Conservation (phyloP, 2,113 vertebrate species). For the Aegithalos caudatus region DNA sequence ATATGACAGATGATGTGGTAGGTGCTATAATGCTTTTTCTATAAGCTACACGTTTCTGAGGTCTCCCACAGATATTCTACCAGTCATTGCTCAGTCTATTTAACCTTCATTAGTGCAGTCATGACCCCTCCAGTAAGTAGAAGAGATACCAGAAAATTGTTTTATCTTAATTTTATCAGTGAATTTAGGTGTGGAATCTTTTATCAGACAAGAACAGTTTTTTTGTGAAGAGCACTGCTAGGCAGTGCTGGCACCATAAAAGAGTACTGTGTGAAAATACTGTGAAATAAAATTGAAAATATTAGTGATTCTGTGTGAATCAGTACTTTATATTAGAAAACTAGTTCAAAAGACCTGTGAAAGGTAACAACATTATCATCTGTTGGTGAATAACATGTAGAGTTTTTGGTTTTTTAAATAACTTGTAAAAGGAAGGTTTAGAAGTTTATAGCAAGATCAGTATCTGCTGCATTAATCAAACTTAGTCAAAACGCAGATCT, state of each 20-base stretch:
- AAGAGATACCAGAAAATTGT: not conserved
- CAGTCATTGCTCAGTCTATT: not conserved
- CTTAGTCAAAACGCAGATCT: not conserved
- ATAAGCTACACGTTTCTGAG: not conserved
- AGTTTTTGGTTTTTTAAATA: not conserved
- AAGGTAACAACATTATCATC: not conserved
- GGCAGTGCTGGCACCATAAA: not conserved
- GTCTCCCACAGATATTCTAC: not conserved
- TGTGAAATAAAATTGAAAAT: too few relatives aligned
- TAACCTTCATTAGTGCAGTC: slow-evolving; percentile 28
- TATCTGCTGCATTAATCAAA: not conserved
- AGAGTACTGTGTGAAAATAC: not conserved
- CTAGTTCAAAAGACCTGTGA: not conserved
- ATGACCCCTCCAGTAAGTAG: not conserved
- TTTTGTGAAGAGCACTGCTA: not conserved
- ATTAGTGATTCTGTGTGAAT: not conserved
- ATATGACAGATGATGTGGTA: not conserved
- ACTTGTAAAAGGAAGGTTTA: not conserved
- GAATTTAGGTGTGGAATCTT: not conserved
- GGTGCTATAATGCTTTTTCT: not conserved
- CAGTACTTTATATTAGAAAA: not conserved
- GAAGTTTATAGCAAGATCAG: not conserved
- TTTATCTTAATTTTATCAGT: slow-evolving; percentile 45
- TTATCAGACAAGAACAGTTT: not conserved
- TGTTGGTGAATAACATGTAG: not conserved